Evolutionary conservation across 2,888 invertebrate species (phyloP), one percentile per base, ranked within the genome.

Genomic region (Aelia acuminata): DNA sequence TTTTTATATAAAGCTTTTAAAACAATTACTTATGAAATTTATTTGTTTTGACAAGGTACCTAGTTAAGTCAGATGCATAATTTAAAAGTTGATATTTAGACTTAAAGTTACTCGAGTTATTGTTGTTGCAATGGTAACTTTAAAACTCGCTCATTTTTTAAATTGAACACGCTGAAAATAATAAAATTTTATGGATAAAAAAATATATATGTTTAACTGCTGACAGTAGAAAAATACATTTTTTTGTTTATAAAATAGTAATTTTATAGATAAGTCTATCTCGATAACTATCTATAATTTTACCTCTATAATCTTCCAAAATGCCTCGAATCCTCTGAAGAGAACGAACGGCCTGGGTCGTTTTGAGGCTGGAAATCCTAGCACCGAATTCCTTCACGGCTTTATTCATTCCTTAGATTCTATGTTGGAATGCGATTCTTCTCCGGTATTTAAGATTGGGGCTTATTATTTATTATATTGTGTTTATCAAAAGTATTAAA

Each of bases 391-490:
- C 63, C 63, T 35, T 70, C 63, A 31, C 63, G 63, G 63, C 31
- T 35, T 70, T 31, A 31, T 70, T 70, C 63, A 70, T 70, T 70
- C 63, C 63, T 70, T 70, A 18, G 63, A 70, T 70, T 70, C 18
- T 70, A 70, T 70, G 63, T 31, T 70, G 63, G 63, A 70, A 70
- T 31, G 31, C 63, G 20, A 35, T 35, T 70, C 63, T 7, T 70
- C 18, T 31, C 18, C 18, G 20, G 20, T 70, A 70, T 70, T 70
- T 35, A 18, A 35, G 35, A 70, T 7, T 7, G 63, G 18, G 63
- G 63, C 18, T 35, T 70, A 26, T 35, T 26, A 70, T 43, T 43
- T 43, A 4, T 4, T 43, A 10, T 7, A 43, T 43, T 43, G 43
- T 7, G 2, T 35, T 70, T 35, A 70, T 70, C 35, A 70, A 70